These are phyloP conservation scores for Leucophenga maculata DNA, from an alignment of 2,888 invertebrate species.

Conservation along the genomic window DNA sequence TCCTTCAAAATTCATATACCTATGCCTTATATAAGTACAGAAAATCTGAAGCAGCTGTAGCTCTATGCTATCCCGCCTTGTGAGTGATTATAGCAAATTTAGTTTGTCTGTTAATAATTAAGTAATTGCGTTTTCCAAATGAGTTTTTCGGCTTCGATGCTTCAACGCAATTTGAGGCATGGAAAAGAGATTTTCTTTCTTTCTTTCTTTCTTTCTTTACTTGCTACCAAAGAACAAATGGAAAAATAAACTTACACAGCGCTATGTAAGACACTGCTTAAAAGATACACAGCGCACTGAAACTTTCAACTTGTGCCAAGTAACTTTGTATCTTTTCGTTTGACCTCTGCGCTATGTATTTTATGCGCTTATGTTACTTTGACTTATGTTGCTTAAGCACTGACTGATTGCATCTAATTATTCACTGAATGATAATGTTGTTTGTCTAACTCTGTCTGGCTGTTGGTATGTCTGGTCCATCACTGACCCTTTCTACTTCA, in stretches of 20 bases:
- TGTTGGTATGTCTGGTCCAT: not conserved
- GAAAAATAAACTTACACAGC: constrained; percentile 12
- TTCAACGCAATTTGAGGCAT: not conserved
- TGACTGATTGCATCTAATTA: constrained; percentile 70
- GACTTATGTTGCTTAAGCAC: constrained; percentile 65
- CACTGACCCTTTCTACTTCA: constrained; percentile 12
- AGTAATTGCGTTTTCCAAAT: constrained; percentile 63
- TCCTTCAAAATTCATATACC: too few species aligned
- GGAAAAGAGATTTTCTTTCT: not conserved
- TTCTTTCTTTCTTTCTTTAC: too few species aligned
- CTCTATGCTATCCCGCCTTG: not conserved
- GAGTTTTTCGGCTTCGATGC: constrained; percentile 46
- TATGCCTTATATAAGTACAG: not conserved
- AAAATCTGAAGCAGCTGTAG: not conserved
- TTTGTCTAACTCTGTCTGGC: constrained; percentile 44
- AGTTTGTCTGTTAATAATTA: constrained; percentile 57
- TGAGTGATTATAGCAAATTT: constrained; percentile 59
- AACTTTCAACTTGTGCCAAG: constrained; percentile 3
- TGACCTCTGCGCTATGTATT: constrained; percentile 12
- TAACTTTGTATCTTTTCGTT: constrained; percentile 5
- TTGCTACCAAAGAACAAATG: not conserved
- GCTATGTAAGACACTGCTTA: too few species aligned
- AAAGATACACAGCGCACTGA: too few species aligned
- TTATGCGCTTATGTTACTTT: constrained; percentile 47
- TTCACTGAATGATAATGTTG: constrained; percentile 65